These are phyloP conservation scores for Scylla paramamosain DNA, from an alignment of 1,140 invertebrate species.

Conservation along the genomic window DNA sequence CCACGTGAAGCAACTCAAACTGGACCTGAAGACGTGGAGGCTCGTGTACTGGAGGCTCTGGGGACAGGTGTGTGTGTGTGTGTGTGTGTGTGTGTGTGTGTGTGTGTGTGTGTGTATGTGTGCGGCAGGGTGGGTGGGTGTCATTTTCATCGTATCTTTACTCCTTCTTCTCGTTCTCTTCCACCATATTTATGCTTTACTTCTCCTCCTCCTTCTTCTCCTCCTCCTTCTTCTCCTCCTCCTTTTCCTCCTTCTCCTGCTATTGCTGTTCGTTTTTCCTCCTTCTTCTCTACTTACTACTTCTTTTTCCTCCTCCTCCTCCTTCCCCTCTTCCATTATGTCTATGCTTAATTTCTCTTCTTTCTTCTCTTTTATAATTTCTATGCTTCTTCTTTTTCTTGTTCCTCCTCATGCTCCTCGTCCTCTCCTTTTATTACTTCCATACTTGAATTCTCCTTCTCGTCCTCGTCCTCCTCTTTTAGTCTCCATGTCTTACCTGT, in stretches of 20 bases:
- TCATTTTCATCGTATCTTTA: background rate
- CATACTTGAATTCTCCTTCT: no score
- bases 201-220: no score
- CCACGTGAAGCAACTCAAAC: conserved; percentile 88
- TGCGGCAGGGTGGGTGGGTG: background rate
- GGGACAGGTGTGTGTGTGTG: conserved; percentile 82
- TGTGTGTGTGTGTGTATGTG: conserved; percentile 16
- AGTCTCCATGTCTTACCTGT: no score
- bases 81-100: conserved; percentile 41
- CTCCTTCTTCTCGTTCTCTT: background rate
- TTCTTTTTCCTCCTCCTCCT: background rate
- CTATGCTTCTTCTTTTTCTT: background rate
- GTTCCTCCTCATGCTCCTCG: background rate
- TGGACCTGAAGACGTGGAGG: conserved; percentile 90
- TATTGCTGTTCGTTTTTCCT: background rate
- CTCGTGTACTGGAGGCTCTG: conserved; percentile 96
- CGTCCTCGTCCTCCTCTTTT: background rate
- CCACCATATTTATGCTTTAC: background rate
- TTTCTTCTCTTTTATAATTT: no score
- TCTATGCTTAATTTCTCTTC: background rate
- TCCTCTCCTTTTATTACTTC: background rate
- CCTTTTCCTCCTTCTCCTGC: background rate
- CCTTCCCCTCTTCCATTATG: background rate
- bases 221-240: background rate
- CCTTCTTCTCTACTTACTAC: background rate